Evolutionary conservation across 2,888 invertebrate genomes (phyloP), one percentile per base, ranked within the genome.

Genomic region (Lasioglossum zephyrum): DNA sequence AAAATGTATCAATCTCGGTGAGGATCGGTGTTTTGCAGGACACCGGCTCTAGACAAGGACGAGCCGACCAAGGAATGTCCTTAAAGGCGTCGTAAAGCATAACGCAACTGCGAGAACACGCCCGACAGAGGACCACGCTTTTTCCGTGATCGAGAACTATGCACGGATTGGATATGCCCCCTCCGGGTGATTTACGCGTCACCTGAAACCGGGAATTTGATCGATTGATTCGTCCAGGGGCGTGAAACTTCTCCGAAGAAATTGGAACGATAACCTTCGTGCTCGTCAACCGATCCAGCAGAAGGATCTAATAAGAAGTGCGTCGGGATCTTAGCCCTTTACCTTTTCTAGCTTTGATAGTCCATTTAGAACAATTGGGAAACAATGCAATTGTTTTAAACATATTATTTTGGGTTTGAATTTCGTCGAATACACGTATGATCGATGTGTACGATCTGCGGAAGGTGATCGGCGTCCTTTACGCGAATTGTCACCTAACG

Each of bases 1-100:
- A 93, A 93, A 93, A 92, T 93, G 92, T 93, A 93, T 93, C 92
- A 93, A 93, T 93, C 92, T 93, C 91, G 78, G 86, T 81, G 80
- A 79, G 53, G 77, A 60, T 44, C 85, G 49, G 79, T 85, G 90
- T 92, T 92, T 91, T 90, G 86, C 86, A 79, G 39, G 11, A 49
- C 31, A 31, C 22, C 63, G 44, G 41, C 18, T 39, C 39, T n/a
- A 18, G 63, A 41, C n/a, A 41, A 31, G 44, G 83, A 76, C 57
- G 57, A 79, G 26, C 81, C n/a, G 39, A 13, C 26, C 36, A 4
- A 9, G 92, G 92, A 92, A 92, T 91, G 88, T 86, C 80, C 88
- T 86, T 89, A 86, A 87, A 89, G 91, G 89, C 90, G 88, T 92
- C 89, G 90, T 90, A 90, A 92, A 92, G 91, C 92, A 92, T 92